These are phyloP conservation scores for Eueides isabella DNA, from an alignment of 1,140 invertebrate species.

Conservation along the genomic window DNA sequence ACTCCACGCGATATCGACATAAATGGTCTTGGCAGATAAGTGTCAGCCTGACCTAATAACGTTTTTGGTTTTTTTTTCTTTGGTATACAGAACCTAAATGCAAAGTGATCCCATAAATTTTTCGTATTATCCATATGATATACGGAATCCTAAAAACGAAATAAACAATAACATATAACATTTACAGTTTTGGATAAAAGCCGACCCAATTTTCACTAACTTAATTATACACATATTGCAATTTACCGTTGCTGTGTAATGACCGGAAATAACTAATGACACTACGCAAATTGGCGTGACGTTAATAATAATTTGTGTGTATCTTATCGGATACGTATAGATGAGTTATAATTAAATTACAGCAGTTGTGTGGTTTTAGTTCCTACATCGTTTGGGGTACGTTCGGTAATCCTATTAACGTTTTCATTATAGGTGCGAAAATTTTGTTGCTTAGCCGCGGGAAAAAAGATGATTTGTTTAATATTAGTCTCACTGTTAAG, in stretches of 20 bases:
- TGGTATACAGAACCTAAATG: too few species aligned
- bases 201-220: not conserved
- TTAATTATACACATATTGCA: slow-evolving; percentile 9
- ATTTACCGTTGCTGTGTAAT: slow-evolving; percentile 5
- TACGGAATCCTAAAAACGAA: too few species aligned
- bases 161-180: too few species aligned
- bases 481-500: not conserved
- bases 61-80: too few species aligned
- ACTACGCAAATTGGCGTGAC: slow-evolving; percentile 17
- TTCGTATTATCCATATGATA: too few species aligned
- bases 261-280: slow-evolving; percentile 27
- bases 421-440: not conserved
- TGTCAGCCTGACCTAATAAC: too few species aligned
- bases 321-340: not conserved
- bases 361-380: slow-evolving; percentile 7
- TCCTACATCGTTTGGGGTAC: not conserved
- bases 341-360: slow-evolving; percentile 14
- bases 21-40: too few species aligned
- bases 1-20: too few species aligned
- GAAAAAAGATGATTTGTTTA: not conserved
- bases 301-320: slow-evolving; percentile 30
- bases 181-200: not conserved
- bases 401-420: not conserved
- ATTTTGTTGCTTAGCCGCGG: not conserved
- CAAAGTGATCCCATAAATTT: too few species aligned